Conservation (phyloP, 2,113 vertebrate genomes). For the Ptychochromis oligacanthus region DNA sequence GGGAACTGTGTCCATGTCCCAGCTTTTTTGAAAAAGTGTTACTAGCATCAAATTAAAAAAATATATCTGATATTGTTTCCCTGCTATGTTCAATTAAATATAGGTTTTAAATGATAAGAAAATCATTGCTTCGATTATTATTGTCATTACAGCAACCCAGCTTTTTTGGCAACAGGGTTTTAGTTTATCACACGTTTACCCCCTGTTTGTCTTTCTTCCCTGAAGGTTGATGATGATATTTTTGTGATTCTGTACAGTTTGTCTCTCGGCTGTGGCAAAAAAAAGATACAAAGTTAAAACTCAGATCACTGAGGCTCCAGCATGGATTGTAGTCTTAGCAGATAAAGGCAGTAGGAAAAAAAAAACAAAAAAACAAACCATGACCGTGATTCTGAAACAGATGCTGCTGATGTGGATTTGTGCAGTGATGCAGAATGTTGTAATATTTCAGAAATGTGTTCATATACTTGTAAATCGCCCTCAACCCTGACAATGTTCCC, state of each 20-base stretch:
- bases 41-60: neutral
- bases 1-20: neutral
- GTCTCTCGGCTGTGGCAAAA: conserved; percentile 5
- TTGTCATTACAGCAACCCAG: neutral
- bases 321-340: conserved; percentile 3
- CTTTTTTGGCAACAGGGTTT: neutral
- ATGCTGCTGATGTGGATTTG: conserved; percentile 6
- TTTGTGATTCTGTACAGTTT: conserved; percentile 9
- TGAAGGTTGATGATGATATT: neutral
- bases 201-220: neutral
- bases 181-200: neutral
- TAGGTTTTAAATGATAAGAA: neutral
- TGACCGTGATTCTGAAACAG: neutral
- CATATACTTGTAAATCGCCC: neutral
- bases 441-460: conserved; percentile 3
- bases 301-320: neutral
- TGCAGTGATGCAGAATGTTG: conserved; percentile 2
- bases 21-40: neutral
- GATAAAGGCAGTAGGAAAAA: neutral
- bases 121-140: neutral
- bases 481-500: neutral
- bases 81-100: neutral
- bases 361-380: accelerated
- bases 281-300: conserved; percentile 14
- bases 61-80: neutral